A percentile compares a stretch with the other conserved stretches of the same genome.
Conservation (phyloP, 2,113 vertebrate species). For the Rhabdomys dilectus region DNA sequence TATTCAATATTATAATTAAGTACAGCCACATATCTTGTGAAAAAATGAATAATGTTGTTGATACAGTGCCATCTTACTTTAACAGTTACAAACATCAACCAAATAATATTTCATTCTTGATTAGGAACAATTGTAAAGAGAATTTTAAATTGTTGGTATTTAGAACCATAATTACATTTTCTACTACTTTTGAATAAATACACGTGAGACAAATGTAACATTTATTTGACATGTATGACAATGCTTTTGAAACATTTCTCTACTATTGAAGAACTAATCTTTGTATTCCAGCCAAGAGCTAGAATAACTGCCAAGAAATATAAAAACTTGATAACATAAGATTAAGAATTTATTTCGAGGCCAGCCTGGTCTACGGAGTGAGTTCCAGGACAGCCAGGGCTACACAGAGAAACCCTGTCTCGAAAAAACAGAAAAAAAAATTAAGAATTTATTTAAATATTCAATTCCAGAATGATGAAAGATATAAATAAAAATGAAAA, state of each 20-base stretch:
- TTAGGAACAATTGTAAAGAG: constrained; percentile 74
- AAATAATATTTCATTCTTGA: constrained; percentile 84
- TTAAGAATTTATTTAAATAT: constrained; percentile 90
- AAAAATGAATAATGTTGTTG: constrained; percentile 83
- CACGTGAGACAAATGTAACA: constrained; percentile 85
- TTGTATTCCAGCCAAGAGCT: constrained; percentile 87
- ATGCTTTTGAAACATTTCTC: constrained; percentile 90
- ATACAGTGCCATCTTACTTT: constrained; percentile 82
- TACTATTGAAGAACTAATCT: constrained; percentile 88
- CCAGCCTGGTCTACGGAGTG: too few relatives aligned
- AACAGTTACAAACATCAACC: constrained; percentile 83
- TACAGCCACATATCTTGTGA: constrained; percentile 81
- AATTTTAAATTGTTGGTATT: constrained; percentile 29
- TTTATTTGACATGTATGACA: constrained; percentile 89
- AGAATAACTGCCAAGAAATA: constrained; percentile 88
- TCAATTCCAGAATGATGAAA: constrained; percentile 91
- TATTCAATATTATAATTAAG: constrained; percentile 83
- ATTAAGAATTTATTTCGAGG: constrained; percentile 90
- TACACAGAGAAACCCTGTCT: too few relatives aligned
- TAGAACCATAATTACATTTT: constrained; percentile 74
- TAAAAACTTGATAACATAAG: constrained; percentile 90
- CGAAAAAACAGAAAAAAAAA: too few relatives aligned
- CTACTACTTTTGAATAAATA: constrained; percentile 82
- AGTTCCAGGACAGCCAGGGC: too few relatives aligned
- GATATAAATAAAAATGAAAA: constrained; percentile 89